Evolutionary conservation across 2,113 vertebrate genomes (phyloP).

Genomic region (Cacatua alba): DNA sequence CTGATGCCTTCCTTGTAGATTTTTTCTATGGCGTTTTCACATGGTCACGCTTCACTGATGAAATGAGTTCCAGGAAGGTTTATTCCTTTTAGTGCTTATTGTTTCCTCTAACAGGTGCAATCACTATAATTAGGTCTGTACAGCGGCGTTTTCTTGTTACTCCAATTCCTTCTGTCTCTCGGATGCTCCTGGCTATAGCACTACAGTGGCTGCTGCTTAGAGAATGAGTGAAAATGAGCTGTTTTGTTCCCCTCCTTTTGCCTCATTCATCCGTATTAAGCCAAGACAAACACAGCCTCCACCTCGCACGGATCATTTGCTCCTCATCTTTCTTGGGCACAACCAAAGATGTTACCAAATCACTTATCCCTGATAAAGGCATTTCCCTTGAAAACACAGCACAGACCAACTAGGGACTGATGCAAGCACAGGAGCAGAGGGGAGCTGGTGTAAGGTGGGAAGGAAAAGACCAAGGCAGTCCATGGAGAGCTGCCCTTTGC

Average conservation of each 20-base stretch:
- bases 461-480: neutral
- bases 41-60: slow-evolving; percentile 47
- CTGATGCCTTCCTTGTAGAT: neutral
- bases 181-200: slow-evolving; percentile 44
- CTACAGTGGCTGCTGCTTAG: slow-evolving; percentile 22
- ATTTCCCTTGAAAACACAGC: neutral
- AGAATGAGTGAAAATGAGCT: slow-evolving; percentile 34
- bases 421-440: neutral
- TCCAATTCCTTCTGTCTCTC: slow-evolving; percentile 48
- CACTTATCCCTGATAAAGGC: neutral
- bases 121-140: slow-evolving; percentile 63
- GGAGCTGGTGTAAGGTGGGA: fast-evolving
- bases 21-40: slow-evolving; percentile 31
- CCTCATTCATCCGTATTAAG: slow-evolving; percentile 25
- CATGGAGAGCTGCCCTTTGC: neutral
- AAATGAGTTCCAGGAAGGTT: slow-evolving; percentile 63
- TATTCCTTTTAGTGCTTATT: slow-evolving; percentile 67
- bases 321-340: neutral
- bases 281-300: neutral
- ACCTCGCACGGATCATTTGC: neutral
- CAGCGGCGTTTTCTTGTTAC: slow-evolving; percentile 35
- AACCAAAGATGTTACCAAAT: neutral
- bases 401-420: neutral
- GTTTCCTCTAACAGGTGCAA: slow-evolving; percentile 65
- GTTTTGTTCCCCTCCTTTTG: slow-evolving; percentile 21